Percentiles rank a stretch among this genome's conserved stretches.
Conservation (phyloP, 2,888 invertebrate genomes). For the Callosobruchus maculatus region DNA sequence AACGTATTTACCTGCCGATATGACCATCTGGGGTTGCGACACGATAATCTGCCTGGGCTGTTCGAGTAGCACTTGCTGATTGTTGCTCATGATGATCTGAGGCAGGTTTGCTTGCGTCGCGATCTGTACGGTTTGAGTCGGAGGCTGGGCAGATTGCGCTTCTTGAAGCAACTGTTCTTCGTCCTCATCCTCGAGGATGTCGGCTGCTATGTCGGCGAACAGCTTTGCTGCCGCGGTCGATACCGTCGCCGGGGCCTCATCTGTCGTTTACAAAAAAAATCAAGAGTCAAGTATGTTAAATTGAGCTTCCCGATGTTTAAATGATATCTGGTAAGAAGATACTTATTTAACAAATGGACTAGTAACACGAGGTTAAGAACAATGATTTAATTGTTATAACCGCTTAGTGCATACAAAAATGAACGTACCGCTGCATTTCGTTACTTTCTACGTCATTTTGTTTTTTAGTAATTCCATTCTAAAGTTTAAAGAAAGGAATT, state of each 20-base stretch:
- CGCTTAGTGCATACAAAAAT: no score
- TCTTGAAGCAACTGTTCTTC: constrained; percentile 50
- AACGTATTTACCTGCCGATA: constrained; percentile 22
- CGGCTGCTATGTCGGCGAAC: constrained; percentile 81
- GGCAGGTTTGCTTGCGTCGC: constrained; percentile 27
- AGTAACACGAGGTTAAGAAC: no score
- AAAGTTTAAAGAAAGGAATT: no score
- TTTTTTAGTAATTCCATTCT: no score
- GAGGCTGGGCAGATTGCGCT: constrained; percentile 29
- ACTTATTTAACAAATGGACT: no score
- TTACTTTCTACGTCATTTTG: no score
- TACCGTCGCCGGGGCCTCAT: constrained; percentile 57
- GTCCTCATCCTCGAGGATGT: constrained; percentile 79
- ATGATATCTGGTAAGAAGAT: no score
- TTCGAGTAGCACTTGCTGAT: constrained; percentile 41
- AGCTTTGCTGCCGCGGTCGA: constrained; percentile 83
- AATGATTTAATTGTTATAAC: no score
- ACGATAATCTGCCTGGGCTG: constrained; percentile 55
- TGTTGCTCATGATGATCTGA: constrained; percentile 45
- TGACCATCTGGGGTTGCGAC: constrained; percentile 41
- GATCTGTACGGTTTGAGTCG: constrained; percentile 11
- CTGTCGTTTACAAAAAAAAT: constrained; percentile 17
- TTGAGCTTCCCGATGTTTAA: no score
- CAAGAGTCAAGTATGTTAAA: no score
- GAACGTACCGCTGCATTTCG: no score